phyloP scores from a whole-genome alignment of 2,113 vertebrate species.

The Pionites leucogaster region DNA sequence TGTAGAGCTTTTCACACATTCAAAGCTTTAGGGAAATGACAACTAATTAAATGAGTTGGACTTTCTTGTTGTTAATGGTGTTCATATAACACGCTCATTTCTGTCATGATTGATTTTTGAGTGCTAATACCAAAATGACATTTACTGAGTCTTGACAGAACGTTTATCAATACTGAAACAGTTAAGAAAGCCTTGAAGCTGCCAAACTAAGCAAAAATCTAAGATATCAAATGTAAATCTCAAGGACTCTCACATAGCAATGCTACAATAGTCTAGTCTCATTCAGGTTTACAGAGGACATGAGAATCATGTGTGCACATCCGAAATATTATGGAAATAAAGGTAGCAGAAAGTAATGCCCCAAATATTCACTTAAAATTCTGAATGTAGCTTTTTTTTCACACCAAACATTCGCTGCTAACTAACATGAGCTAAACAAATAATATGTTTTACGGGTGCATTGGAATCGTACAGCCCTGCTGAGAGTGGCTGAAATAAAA shows the following conservation, averaged over 20 bases:
- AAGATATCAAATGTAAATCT: background rate
- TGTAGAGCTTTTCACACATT: background rate
- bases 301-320: background rate
- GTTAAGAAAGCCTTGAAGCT: background rate
- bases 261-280: background rate
- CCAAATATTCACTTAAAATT: background rate
- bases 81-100: conserved; percentile 6
- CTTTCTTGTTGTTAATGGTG: background rate
- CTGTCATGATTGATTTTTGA: conserved; percentile 4
- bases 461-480: background rate
- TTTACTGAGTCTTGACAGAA: background rate
- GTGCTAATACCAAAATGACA: background rate
- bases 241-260: background rate
- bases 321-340: background rate
- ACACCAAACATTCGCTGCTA: background rate
- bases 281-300: background rate
- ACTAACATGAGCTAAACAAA: background rate
- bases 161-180: background rate
- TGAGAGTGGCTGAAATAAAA: background rate
- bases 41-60: conserved; percentile 48
- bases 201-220: background rate
- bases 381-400: background rate
- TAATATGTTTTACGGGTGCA: background rate
- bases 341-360: background rate
- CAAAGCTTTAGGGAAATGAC: conserved; percentile 22